Conservation (phyloP, 2,113 vertebrate genomes). For the Zootoca vivipara region DNA sequence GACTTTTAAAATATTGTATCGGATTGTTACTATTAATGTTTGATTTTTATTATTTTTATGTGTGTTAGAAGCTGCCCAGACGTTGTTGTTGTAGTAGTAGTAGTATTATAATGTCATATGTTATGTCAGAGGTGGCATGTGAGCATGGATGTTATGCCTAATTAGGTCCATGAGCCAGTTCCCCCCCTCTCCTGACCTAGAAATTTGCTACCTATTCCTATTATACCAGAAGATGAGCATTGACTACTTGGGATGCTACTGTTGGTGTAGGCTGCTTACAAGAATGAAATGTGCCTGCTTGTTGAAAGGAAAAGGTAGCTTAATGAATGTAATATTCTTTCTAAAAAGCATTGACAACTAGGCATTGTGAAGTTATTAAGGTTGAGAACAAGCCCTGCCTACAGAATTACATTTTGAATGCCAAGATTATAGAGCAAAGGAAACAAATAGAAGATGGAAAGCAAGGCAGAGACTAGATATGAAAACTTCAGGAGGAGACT, state of each 20-base stretch:
- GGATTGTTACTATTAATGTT: too few species aligned
- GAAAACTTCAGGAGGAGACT: background rate
- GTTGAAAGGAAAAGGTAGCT: background rate
- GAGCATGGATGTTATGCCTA: too few species aligned
- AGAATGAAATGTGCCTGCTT: background rate
- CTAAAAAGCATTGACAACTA: background rate
- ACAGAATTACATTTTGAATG: background rate
- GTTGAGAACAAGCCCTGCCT: background rate
- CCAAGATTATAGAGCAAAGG: background rate
- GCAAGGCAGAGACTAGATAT: background rate
- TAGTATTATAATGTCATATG: too few species aligned
- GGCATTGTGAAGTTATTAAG: background rate
- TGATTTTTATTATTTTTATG: too few species aligned
- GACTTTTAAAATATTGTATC: too few species aligned
- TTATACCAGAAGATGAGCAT: background rate
- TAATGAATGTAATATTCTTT: background rate
- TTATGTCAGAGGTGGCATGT: too few species aligned
- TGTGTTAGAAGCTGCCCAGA: too few species aligned
- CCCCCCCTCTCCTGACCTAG: background rate
- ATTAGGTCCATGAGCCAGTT: background rate
- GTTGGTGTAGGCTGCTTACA: background rate
- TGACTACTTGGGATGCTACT: too few species aligned
- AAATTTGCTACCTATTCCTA: too few species aligned
- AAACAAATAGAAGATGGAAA: background rate
- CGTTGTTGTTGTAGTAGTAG: too few species aligned